Conservation (phyloP, 2,888 invertebrate genomes). For the Venusia cambrica region DNA sequence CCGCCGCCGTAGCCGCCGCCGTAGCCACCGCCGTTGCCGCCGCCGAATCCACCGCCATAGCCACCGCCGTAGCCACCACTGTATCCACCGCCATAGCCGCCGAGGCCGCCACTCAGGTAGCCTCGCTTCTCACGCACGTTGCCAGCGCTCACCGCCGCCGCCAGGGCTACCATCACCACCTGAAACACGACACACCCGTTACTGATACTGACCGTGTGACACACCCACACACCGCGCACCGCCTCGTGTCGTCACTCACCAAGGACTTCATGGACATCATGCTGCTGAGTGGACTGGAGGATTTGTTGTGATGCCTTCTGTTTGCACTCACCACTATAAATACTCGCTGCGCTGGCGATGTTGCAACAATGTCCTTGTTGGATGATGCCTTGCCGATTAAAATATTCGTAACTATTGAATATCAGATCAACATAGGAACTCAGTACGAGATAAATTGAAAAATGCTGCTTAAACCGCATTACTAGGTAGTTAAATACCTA, state of each 20-base stretch:
- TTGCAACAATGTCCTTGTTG: constrained; percentile 16
- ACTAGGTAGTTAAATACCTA: too few species aligned
- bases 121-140: constrained; percentile 37
- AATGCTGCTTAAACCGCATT: too few species aligned
- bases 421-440: too few species aligned
- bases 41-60: too few species aligned
- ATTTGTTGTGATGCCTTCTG: constrained; percentile 16
- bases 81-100: too few species aligned
- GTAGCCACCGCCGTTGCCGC: constrained; percentile 15
- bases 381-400: constrained; percentile 5
- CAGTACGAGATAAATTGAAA: too few species aligned
- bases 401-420: too few species aligned
- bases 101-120: constrained; percentile 26
- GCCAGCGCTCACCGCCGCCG: constrained; percentile 29
- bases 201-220: constrained; percentile 1
- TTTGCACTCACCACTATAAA: constrained; percentile 11
- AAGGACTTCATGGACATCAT: constrained; percentile 25
- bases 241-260: constrained; percentile 10
- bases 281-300: constrained; percentile 2
- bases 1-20: constrained; percentile 18
- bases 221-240: not conserved
- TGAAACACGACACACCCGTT: constrained; percentile 24
- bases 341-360: constrained; percentile 7
- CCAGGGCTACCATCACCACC: constrained; percentile 24
- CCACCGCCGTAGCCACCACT: too few species aligned